Conservation (phyloP, 2,888 invertebrate species). For the Pollenia angustigena region DNA sequence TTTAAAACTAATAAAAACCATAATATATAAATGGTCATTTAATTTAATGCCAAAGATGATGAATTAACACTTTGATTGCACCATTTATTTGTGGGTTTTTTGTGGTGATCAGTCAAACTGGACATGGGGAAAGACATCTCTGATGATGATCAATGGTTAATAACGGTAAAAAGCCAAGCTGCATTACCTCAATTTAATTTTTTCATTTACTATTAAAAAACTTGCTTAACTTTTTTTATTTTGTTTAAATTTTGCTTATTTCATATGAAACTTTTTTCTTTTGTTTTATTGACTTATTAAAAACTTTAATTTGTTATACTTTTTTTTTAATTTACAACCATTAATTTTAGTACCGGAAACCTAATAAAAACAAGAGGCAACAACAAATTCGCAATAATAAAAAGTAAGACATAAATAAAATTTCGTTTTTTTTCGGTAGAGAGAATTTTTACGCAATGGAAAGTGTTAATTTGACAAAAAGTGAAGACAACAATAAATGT, state of each 20-base stretch:
- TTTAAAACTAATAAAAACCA: background rate
- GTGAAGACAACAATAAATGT: background rate
- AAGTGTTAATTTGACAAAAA: background rate
- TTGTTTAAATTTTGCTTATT: background rate
- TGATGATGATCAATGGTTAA: background rate
- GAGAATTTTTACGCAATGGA: background rate
- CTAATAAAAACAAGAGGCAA: background rate
- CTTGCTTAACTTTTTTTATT: no score
- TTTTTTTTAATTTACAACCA: slow-evolving; percentile 8
- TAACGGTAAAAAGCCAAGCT: background rate
- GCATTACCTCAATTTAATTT: no score
- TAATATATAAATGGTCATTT: background rate
- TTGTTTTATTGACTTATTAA: background rate
- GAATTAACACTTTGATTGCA: slow-evolving; percentile 2
- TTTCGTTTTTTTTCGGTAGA: background rate
- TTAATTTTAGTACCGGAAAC: slow-evolving; percentile 33
- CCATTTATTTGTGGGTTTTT: background rate
- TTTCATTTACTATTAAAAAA: no score
- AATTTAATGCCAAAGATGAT: slow-evolving; percentile 10
- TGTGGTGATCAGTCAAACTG: slow-evolving; percentile 2
- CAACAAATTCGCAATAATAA: slow-evolving; percentile 5
- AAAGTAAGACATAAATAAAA: background rate
- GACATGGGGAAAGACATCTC: background rate
- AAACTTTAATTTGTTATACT: background rate
- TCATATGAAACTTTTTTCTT: background rate